These are phyloP conservation scores for Rhincodon typus DNA, from an alignment of 2,797 vertebrate genomes.

Conservation along the genomic window DNA sequence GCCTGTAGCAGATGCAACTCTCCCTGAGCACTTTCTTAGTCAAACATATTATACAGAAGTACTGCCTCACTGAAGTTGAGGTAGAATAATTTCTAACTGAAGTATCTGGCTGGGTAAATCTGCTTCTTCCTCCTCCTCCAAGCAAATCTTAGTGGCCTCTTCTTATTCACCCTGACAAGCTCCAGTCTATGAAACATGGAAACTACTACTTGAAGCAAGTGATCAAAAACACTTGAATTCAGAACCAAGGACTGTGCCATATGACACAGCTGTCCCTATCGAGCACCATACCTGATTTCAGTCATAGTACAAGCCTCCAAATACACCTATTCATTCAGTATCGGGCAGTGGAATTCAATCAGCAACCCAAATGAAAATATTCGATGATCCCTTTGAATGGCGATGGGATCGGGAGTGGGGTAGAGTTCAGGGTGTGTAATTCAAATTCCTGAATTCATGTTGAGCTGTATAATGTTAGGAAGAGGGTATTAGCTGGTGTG, in stretches of 20 bases:
- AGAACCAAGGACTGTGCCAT: not conserved
- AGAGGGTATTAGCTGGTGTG: not conserved
- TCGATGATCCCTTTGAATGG: not conserved
- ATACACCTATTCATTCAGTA: not conserved
- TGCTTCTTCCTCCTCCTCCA: not conserved
- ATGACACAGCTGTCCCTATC: not conserved
- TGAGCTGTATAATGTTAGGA: too few species aligned
- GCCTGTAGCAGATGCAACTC: not conserved
- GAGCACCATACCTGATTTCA: not conserved
- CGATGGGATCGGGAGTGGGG: too few species aligned
- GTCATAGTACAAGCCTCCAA: not conserved
- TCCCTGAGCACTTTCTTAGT: not conserved
- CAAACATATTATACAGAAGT: not conserved
- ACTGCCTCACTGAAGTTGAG: not conserved
- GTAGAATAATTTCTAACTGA: not conserved
- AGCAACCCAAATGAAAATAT: not conserved
- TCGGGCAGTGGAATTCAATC: not conserved
- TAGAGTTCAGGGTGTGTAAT: not conserved
- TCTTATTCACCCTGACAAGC: not conserved
- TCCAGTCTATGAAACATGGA: not conserved
- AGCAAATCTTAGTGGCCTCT: not conserved
- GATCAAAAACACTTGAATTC: not conserved
- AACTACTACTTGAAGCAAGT: not conserved
- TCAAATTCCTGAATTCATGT: not conserved
- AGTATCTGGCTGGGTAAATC: not conserved